Evolutionary conservation across 2,113 vertebrate species (phyloP).

Genomic region (Orycteropus afer): DNA sequence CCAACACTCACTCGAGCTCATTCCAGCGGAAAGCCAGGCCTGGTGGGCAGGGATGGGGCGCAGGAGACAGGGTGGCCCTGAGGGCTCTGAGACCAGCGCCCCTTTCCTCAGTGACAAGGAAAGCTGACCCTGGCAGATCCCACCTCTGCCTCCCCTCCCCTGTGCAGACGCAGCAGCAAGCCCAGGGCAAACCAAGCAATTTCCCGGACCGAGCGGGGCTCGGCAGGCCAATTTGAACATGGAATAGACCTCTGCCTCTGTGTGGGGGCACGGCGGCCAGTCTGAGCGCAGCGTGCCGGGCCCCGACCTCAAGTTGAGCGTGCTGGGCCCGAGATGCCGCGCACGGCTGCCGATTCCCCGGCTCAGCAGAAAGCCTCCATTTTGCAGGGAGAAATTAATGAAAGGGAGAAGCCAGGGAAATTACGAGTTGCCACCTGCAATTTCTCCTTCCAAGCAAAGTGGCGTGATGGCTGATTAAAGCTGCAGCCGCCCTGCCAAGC

Average conservation of each 20-base stretch:
- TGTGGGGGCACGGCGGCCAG: neutral
- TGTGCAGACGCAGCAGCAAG: neutral
- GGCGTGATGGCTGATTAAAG: conserved; percentile 52
- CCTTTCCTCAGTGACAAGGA: neutral
- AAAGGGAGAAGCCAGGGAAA: conserved; percentile 80
- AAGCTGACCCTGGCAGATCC: neutral
- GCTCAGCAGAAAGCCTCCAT: conserved; percentile 80
- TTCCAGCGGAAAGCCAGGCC: neutral
- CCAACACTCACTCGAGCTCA: neutral
- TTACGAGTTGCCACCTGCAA: conserved; percentile 79
- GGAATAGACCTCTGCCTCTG: conserved; percentile 52
- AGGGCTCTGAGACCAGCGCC: neutral
- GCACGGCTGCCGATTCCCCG: conserved; percentile 38
- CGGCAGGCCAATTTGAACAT: neutral
- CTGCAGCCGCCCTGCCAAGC: conserved; percentile 58
- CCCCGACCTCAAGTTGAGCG: neutral
- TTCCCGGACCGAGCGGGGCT: conserved; percentile 25
- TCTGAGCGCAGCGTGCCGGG: fast-evolving
- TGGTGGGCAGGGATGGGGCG: neutral
- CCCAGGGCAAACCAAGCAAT: conserved; percentile 14
- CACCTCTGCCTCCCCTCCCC: no score
- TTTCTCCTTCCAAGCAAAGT: conserved; percentile 71
- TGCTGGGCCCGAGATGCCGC: neutral
- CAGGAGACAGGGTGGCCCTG: neutral
- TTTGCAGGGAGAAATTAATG: conserved; percentile 81